These are phyloP conservation scores for Prunella strophiata DNA, from an alignment of 2,797 vertebrate genomes.

Conservation along the genomic window DNA sequence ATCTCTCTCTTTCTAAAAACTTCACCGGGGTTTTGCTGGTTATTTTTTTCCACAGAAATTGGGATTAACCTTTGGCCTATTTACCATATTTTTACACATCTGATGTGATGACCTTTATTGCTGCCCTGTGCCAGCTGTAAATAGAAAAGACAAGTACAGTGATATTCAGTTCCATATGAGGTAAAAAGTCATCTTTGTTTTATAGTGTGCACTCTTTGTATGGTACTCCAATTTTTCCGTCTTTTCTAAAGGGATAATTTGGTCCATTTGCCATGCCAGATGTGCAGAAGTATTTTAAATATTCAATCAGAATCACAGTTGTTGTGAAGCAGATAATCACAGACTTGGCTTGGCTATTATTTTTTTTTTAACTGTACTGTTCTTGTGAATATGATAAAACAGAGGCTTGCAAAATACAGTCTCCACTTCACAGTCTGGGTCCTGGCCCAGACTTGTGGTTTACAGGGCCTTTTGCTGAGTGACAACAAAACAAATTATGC, in stretches of 20 bases:
- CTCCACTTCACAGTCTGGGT: conserved; percentile 47
- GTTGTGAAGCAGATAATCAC: conserved; percentile 56
- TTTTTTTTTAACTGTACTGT: neutral
- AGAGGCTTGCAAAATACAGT: conserved; percentile 30
- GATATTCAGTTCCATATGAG: neutral
- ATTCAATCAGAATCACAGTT: conserved; percentile 47
- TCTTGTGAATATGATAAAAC: conserved; percentile 36
- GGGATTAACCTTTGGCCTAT: neutral
- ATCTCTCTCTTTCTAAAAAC: neutral
- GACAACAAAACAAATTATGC: conserved; percentile 69
- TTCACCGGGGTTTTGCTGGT: neutral
- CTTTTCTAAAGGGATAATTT: conserved; percentile 44
- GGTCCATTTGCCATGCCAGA: conserved; percentile 57
- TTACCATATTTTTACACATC: conserved; percentile 8
- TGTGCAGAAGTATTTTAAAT: conserved; percentile 70
- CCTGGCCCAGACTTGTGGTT: conserved; percentile 49
- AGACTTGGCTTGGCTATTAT: neutral
- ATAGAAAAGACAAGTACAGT: neutral
- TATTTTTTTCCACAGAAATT: neutral
- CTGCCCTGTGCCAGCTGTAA: conserved; percentile 21
- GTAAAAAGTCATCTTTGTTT: conserved; percentile 18
- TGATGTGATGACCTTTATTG: neutral
- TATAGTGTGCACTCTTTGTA: neutral
- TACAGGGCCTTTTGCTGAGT: conserved; percentile 66
- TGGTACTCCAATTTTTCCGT: neutral